A percentile compares a stretch with the other conserved stretches of the same genome.
These are phyloP conservation scores for Sander vitreus DNA, from an alignment of 2,113 vertebrate genomes.

Conservation along the genomic window DNA sequence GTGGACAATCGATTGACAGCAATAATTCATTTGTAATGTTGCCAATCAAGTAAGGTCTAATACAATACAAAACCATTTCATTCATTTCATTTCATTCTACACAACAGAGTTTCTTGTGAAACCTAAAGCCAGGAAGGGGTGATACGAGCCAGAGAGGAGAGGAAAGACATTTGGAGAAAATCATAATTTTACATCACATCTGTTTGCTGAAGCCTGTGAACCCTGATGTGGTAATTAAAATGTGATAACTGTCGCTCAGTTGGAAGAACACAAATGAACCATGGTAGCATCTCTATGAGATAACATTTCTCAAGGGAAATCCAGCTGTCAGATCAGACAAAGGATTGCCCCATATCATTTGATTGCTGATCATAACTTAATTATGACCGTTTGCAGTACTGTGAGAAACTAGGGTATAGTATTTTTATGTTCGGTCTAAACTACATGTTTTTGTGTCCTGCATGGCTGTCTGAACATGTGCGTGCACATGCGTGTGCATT, in stretches of 20 bases:
- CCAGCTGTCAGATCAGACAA: slow-evolving; percentile 1
- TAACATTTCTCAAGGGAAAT: background rate
- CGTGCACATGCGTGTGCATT: background rate
- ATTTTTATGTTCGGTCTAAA: background rate
- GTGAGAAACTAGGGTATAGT: background rate
- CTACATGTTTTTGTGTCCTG: background rate
- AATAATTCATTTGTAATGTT: background rate
- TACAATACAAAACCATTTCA: background rate
- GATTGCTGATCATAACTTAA: slow-evolving; percentile 3
- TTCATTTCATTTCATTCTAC: background rate
- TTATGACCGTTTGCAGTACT: background rate
- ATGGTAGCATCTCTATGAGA: background rate
- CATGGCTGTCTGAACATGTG: background rate
- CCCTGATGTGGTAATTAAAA: slow-evolving; percentile 9
- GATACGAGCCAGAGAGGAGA: background rate
- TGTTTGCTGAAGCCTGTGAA: slow-evolving; percentile 9
- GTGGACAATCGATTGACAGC: too few relatives aligned
- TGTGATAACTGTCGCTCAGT: slow-evolving; percentile 34
- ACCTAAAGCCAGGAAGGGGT: background rate
- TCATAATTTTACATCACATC: background rate
- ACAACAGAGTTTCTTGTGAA: background rate
- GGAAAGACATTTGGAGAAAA: background rate
- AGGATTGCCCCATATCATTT: background rate
- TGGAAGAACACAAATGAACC: slow-evolving; percentile 17
- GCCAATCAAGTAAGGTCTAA: background rate